phyloP scores from a whole-genome alignment of 1,140 invertebrate species.

The Drosophila asahinai region DNA sequence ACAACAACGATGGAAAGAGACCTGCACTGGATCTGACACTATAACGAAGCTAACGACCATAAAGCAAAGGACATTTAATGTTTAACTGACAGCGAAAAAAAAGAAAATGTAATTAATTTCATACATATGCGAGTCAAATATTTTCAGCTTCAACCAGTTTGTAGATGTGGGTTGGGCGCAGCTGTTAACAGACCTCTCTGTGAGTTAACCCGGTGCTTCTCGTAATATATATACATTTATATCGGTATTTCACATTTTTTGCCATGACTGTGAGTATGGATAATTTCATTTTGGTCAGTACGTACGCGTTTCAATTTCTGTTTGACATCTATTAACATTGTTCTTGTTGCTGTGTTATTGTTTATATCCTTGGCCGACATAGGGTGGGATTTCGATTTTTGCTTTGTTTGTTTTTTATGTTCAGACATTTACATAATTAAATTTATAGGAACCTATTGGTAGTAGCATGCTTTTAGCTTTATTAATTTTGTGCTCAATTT shows the following conservation, averaged over 20 bases:
- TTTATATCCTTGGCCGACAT: neutral
- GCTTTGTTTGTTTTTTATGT: slow-evolving; percentile 54
- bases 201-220: slow-evolving; percentile 11
- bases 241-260: slow-evolving; percentile 24
- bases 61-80: slow-evolving; percentile 77
- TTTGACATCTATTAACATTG: slow-evolving; percentile 80
- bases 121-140: slow-evolving; percentile 74
- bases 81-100: slow-evolving; percentile 54
- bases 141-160: slow-evolving; percentile 31
- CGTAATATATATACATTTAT: slow-evolving; percentile 25
- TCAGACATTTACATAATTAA: slow-evolving; percentile 79
- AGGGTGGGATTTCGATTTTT: neutral
- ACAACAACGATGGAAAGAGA: neutral
- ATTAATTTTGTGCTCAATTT: slow-evolving; percentile 71
- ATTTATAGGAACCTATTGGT: slow-evolving; percentile 82
- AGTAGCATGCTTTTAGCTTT: slow-evolving; percentile 78
- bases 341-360: slow-evolving; percentile 9
- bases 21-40: slow-evolving; percentile 14
- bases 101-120: slow-evolving; percentile 79
- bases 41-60: slow-evolving; percentile 62
- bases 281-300: slow-evolving; percentile 23
- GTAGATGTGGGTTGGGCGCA: slow-evolving; percentile 5
- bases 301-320: slow-evolving; percentile 68
- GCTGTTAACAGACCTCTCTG: slow-evolving; percentile 17
- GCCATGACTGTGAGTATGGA: neutral